Evolutionary conservation across 2,888 invertebrate genomes (phyloP), one percentile per base, ranked within the genome.

Genomic region (Aleiodes leptofemur): DNA sequence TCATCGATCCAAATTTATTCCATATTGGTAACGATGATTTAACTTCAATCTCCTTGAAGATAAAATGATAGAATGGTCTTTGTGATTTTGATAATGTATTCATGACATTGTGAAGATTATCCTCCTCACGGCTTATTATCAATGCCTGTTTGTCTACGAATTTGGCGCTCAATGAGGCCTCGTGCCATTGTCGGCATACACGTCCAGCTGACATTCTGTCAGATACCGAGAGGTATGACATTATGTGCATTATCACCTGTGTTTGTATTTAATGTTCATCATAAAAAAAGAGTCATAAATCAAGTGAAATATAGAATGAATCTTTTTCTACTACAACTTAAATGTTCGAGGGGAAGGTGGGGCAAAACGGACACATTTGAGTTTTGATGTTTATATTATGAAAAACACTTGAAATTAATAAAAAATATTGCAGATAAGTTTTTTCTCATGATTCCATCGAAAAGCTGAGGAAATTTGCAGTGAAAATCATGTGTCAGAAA

Each of bases 161-260:
- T 78, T 92, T 91, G 1, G 89, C 89, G 82, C 94, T 92, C 82
- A 93, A 91, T 6, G 94, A 92, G 13, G 94, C 95, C 77, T 92
- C 91, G 79, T 93, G 92, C 94, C 95, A 95, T 0, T 91, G 90
- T 16, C 88, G 91, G 85, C 93, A 94, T 31, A 94, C 93, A 80
- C 93, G 90, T 80, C 94, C 92, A 51, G 94, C 94, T 61, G 92
- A 90, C 86, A 93, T 92, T 80, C 93, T 90, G 85, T 95, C 95
- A 1, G 93, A 91, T 81, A 93, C 91, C 51, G 92, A 91, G 80
- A 94, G 87, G 87, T 92, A 93, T 80, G 93, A 91, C 85, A 93
- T 93, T 78, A 94, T 91, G 80, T 93, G 91, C 74, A 93, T 91
- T 79, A 94, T 90, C 72, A 94, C 91, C 94, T 94, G 90, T 57